phyloP scores from a whole-genome alignment of 2,797 vertebrate genomes.

The Pseudochirops cupreus region DNA sequence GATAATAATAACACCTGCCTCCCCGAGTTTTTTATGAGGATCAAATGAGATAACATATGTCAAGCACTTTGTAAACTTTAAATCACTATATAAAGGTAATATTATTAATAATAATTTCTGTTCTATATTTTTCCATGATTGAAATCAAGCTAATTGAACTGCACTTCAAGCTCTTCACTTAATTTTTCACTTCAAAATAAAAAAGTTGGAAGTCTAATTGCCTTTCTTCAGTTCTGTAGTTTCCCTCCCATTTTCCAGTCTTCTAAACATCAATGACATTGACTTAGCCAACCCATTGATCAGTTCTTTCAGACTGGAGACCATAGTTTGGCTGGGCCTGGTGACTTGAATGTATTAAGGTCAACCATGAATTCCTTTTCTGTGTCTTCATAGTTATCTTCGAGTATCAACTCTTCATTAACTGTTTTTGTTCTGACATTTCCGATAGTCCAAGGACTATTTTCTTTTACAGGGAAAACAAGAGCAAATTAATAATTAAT shows the following conservation, averaged over 20 bases:
- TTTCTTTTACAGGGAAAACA: neutral
- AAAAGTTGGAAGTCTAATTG: neutral
- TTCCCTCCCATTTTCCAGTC: neutral
- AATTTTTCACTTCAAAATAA: neutral
- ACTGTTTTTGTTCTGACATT: neutral
- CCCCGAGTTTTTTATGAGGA: neutral
- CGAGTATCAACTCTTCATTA: neutral
- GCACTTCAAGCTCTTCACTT: neutral
- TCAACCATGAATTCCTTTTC: neutral
- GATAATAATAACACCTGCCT: neutral
- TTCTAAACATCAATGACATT: neutral
- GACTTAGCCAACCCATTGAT: neutral
- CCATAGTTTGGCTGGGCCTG: neutral
- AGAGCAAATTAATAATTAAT: neutral
- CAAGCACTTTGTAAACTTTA: neutral
- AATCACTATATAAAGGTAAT: neutral
- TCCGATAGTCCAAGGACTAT: neutral
- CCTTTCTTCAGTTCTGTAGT: neutral
- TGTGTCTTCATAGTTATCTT: neutral
- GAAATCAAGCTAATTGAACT: neutral
- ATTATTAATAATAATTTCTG: neutral
- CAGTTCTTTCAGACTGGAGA: neutral
- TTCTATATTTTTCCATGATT: neutral
- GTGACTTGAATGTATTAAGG: neutral
- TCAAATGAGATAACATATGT: neutral